Evolutionary conservation across 2,797 vertebrate species (phyloP), one percentile per base, ranked within the genome.

Genomic region (Lophura swinhoii): DNA sequence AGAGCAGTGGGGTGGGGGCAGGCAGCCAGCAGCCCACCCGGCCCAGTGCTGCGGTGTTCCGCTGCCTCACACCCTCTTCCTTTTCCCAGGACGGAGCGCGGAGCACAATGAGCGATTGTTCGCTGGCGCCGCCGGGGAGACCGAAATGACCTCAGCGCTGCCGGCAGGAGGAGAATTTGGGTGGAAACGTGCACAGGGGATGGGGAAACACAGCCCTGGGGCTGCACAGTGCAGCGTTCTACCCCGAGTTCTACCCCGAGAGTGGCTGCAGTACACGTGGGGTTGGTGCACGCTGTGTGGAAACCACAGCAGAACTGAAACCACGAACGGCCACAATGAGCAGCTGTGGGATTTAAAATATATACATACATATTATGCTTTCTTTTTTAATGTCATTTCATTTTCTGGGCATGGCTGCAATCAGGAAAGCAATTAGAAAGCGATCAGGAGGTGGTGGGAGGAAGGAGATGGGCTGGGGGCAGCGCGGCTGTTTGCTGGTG

Each of bases 31-130:
- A 53, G 37, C 46, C 8, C 33, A 24, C n/a, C 1, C 1, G 5
- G 6, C 0, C 0, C 53, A 6, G 56, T 0, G 1, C 14, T 39
- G 18, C 3, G 11, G 10, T 48, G 12, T 48, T 31, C 20, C 35
- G 6, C 33, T 5, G 37, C 67, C 48, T 90, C 79, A 6, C 9
- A 5, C 41, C 55, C 63, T 56, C 9, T 53, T 8, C 3, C 5
- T 49, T 81, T 49, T 51, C 12, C 83, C 24, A 63, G 24, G 66
- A 33, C 5, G 79, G 44, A 22, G n/a, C 1, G 2, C 44, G 62
- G 79, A 83, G 85, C 62, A 95, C 91, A 93, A 92, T 87, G 93
- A 46, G 44, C 31, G 18, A 83, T 85, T 93, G 94, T 94, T 93
- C 14, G 6, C 56, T 1, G 48, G 62, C 62, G 62, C 62, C 62